These are phyloP conservation scores for Lycocorax pyrrhopterus DNA, from an alignment of 2,113 vertebrate genomes.

Conservation along the genomic window DNA sequence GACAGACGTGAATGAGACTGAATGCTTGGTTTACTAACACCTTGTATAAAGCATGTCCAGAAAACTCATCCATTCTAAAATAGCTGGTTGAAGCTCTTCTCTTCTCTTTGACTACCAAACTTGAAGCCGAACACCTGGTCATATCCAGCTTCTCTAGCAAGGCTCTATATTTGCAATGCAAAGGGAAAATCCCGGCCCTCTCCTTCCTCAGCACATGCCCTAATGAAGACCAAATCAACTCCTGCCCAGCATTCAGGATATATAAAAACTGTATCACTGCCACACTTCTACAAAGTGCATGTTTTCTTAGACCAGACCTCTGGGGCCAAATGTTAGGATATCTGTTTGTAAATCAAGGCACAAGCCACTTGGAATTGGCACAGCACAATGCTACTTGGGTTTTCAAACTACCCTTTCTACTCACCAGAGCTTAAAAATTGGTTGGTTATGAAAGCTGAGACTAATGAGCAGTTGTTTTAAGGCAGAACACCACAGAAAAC, in stretches of 20 bases:
- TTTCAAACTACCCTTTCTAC: neutral
- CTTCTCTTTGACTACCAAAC: neutral
- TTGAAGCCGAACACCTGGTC: neutral
- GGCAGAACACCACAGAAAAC: neutral
- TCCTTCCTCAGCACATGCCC: neutral
- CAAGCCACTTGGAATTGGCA: neutral
- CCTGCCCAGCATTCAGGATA: accelerated
- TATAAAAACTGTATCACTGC: neutral
- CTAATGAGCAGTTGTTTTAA: neutral
- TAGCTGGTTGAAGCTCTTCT: neutral
- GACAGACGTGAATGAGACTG: neutral
- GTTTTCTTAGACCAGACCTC: neutral
- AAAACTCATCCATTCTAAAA: neutral
- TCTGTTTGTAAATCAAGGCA: neutral
- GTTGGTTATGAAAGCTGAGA: neutral
- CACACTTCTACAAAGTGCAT: neutral
- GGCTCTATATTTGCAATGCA: neutral
- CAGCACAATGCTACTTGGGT: neutral
- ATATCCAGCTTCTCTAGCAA: neutral
- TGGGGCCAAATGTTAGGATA: neutral
- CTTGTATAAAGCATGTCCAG: neutral
- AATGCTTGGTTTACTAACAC: neutral
- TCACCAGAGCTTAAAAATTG: neutral
- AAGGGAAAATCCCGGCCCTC: neutral
- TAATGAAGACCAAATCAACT: neutral